These are phyloP conservation scores for Eristalis pertinax DNA, from an alignment of 2,888 invertebrate species.

Conservation along the genomic window DNA sequence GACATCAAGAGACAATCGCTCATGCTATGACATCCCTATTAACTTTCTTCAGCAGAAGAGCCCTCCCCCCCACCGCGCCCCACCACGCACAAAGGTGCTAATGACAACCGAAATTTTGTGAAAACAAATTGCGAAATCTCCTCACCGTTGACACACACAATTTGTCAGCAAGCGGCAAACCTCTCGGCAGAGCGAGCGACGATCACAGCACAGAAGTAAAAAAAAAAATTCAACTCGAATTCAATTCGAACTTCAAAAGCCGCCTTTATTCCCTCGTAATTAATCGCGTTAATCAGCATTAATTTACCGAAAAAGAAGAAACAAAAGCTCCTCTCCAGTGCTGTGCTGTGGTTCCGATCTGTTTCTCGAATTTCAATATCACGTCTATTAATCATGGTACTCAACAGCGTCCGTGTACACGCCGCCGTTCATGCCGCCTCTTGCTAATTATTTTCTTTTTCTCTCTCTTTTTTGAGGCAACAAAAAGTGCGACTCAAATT, in stretches of 20 bases:
- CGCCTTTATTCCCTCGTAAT: slow-evolving; percentile 47
- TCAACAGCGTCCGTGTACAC: slow-evolving; percentile 32
- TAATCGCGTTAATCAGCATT: slow-evolving; percentile 69
- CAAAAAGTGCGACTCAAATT: slow-evolving; percentile 61
- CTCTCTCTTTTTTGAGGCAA: neutral
- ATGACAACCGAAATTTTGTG: neutral
- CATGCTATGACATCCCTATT: neutral
- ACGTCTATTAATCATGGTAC: slow-evolving; percentile 63
- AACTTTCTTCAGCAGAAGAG: neutral
- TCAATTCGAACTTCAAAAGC: slow-evolving; percentile 33
- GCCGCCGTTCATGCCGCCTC: neutral
- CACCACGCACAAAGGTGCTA: neutral
- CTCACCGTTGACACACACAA: slow-evolving; percentile 41
- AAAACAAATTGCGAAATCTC: slow-evolving; percentile 49
- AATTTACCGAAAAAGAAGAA: slow-evolving; percentile 47
- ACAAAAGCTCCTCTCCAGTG: slow-evolving; percentile 43
- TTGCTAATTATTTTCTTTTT: slow-evolving; percentile 17
- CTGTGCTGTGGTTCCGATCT: slow-evolving; percentile 44
- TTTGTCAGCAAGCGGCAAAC: slow-evolving; percentile 39
- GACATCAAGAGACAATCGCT: neutral
- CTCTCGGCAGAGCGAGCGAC: slow-evolving; percentile 1
- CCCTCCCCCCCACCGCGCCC: neutral
- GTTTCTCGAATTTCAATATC: slow-evolving; percentile 62
- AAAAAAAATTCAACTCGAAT: too few relatives aligned
- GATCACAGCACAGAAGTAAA: neutral